Percentiles rank a stretch among this genome's conserved stretches.
phyloP scores from a whole-genome alignment of 2,113 vertebrate species.

The Mustela lutreola region DNA sequence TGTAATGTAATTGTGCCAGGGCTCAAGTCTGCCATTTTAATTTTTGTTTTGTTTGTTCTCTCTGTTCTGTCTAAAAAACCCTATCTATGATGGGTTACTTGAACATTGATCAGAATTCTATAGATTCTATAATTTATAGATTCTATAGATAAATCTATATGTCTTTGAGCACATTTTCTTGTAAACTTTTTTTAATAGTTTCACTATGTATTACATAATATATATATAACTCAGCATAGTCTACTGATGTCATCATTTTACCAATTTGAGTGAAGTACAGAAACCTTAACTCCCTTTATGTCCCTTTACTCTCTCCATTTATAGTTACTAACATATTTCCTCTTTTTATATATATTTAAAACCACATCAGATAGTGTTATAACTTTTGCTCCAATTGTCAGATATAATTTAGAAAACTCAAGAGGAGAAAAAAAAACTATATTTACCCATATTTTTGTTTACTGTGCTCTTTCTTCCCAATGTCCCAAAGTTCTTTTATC shows the following conservation, averaged over 20 bases:
- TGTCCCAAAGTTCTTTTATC: not conserved
- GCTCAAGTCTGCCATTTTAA: not conserved
- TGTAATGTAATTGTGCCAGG: not conserved
- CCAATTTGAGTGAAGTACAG: not conserved
- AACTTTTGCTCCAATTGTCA: not conserved
- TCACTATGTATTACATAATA: not conserved
- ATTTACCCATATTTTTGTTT: not conserved
- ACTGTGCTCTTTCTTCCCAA: not conserved
- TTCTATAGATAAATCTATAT: not conserved
- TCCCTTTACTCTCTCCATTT: not conserved
- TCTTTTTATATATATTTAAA: not conserved
- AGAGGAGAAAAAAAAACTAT: not conserved
- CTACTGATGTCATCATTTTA: not conserved
- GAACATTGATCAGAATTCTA: not conserved
- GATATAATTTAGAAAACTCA: not conserved
- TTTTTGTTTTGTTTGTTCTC: not conserved
- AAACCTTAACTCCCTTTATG: not conserved
- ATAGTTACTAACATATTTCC: not conserved
- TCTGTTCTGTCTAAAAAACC: not conserved
- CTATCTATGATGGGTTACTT: not conserved
- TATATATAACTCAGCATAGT: not conserved
- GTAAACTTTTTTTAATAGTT: not conserved
- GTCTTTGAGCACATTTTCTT: not conserved
- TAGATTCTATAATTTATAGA: not conserved
- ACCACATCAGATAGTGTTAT: not conserved